Conservation (phyloP, 2,888 invertebrate species). For the Asteroscopus sphinx region DNA sequence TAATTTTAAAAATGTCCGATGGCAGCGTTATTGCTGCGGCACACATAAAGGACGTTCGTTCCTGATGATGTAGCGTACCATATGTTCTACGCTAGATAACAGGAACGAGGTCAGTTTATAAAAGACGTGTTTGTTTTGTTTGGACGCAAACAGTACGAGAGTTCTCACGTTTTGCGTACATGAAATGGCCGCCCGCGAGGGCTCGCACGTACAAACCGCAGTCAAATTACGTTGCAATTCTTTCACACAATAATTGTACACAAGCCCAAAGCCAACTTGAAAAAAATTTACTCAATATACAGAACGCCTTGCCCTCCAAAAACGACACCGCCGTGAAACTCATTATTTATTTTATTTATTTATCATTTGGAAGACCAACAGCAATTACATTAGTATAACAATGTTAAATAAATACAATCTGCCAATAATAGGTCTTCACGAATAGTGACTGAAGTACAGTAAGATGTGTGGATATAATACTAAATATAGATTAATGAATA, state of each 20-base stretch:
- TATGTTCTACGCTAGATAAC: constrained; percentile 59
- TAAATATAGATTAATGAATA: too few relatives aligned
- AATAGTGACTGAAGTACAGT: too few relatives aligned
- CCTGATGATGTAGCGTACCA: constrained; percentile 43
- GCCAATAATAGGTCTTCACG: too few relatives aligned
- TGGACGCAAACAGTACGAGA: constrained; percentile 50
- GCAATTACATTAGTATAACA: too few relatives aligned
- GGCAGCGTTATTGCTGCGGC: background rate
- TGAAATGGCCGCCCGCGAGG: constrained; percentile 13
- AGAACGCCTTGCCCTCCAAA: background rate
- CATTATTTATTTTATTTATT: too few relatives aligned
- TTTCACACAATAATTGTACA: background rate
- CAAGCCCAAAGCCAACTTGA: background rate
- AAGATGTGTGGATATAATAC: too few relatives aligned
- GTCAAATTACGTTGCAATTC: constrained; percentile 4
- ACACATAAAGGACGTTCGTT: constrained; percentile 30
- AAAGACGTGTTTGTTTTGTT: constrained; percentile 67
- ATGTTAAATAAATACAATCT: too few relatives aligned
- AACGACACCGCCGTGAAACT: too few relatives aligned
- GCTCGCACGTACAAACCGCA: constrained; percentile 3
- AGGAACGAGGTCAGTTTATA: constrained; percentile 70
- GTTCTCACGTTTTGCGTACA: constrained; percentile 68
- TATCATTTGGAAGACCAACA: too few relatives aligned
- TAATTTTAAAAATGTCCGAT: constrained; percentile 6
- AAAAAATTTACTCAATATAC: too few relatives aligned